Percentiles rank a stretch among this genome's conserved stretches.
These are phyloP conservation scores for Tuta absoluta DNA, from an alignment of 2,888 invertebrate genomes.

Conservation along the genomic window DNA sequence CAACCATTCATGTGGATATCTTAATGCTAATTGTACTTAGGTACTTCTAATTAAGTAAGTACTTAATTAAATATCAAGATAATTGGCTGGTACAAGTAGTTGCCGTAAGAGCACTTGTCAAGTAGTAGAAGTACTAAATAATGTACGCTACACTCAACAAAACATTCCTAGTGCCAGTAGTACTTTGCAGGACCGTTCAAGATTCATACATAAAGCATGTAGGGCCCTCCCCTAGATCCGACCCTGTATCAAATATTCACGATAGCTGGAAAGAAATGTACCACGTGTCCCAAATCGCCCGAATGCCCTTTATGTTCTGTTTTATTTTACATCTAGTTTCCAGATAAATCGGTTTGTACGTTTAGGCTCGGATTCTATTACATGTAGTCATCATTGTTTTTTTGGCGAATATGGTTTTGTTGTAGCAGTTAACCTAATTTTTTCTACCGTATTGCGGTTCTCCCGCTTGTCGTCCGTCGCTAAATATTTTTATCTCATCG, in stretches of 20 bases:
- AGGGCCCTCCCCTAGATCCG: background rate
- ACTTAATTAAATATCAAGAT: too few species aligned
- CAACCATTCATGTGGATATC: too few species aligned
- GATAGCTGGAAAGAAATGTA: slow-evolving; percentile 2
- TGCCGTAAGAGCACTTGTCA: too few species aligned
- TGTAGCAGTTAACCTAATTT: background rate
- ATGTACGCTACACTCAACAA: background rate
- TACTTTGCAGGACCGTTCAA: background rate
- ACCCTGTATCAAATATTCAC: slow-evolving; percentile 21
- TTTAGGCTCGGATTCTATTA: slow-evolving; percentile 7
- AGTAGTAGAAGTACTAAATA: too few species aligned
- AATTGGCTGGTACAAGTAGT: too few species aligned
- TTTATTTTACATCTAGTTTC: slow-evolving; percentile 15
- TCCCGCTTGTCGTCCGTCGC: too few species aligned
- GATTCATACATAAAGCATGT: slow-evolving; percentile 3
- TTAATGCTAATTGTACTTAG: too few species aligned
- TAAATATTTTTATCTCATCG: too few species aligned
- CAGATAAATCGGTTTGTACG: slow-evolving; percentile 7
- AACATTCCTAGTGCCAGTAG: background rate
- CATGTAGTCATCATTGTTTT: background rate
- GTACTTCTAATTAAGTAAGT: too few species aligned
- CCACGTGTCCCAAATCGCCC: slow-evolving; percentile 10
- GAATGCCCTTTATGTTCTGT: slow-evolving; percentile 8
- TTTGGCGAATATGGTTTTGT: background rate
- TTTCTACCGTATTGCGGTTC: background rate